A percentile compares a stretch with the other conserved stretches of the same genome.
Conservation (phyloP, 2,888 invertebrate species). For the Hylaea fasciaria region DNA sequence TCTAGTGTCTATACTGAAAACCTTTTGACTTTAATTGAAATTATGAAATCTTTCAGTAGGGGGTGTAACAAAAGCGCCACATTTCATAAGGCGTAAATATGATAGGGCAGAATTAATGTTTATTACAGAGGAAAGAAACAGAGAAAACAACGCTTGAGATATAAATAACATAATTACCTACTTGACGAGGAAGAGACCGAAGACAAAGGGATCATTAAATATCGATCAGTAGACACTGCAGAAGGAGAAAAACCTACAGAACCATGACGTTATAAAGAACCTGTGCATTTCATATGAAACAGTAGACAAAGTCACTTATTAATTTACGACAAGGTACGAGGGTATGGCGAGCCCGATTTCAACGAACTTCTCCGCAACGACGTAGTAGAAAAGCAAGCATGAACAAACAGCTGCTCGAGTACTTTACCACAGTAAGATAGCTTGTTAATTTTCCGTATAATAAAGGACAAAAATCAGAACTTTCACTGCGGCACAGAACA, state of each 20-base stretch:
- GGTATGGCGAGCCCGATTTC: too few relatives aligned
- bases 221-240: conserved; percentile 25
- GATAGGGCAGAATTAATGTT: neutral
- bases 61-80: neutral
- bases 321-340: conserved; percentile 4
- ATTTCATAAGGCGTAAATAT: too few relatives aligned
- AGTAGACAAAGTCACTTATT: neutral
- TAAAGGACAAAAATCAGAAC: neutral
- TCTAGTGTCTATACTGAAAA: too few relatives aligned
- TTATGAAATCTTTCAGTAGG: too few relatives aligned
- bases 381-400: too few relatives aligned
- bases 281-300: neutral
- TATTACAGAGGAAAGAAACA: neutral
- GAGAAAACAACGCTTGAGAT: neutral
- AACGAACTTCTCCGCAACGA: neutral
- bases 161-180: conserved; percentile 11
- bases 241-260: neutral
- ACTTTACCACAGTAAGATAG: neutral
- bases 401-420: neutral
- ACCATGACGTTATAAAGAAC: neutral
- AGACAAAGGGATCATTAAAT: conserved; percentile 36
- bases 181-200: conserved; percentile 16
- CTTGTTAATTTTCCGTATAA: neutral
- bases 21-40: too few relatives aligned
- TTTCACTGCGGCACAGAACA: neutral